A percentile compares a stretch with the other conserved stretches of the same genome.
phyloP scores from a whole-genome alignment of 2,113 vertebrate species.

The Cacatua alba region DNA sequence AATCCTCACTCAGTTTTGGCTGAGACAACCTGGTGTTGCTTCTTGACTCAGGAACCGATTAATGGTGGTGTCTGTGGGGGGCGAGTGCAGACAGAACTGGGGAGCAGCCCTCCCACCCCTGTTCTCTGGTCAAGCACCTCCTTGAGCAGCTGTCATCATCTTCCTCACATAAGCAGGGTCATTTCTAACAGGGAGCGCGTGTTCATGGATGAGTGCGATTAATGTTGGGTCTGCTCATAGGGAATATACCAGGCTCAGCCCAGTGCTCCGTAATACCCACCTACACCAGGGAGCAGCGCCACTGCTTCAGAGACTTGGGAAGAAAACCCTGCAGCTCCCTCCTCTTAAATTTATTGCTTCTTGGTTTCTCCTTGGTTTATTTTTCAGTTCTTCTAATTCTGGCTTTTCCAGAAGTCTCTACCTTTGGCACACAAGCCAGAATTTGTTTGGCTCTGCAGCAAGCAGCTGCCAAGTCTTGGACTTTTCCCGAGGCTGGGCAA shows the following conservation, averaged over 20 bases:
- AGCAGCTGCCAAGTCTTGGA: rapidly evolving
- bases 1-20: neutral
- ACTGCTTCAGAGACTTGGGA: neutral
- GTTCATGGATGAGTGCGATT: neutral
- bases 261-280: neutral
- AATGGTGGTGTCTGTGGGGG: neutral
- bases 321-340: neutral
- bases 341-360: neutral
- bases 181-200: rapidly evolving
- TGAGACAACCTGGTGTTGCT: rapidly evolving
- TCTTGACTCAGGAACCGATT: neutral
- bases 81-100: rapidly evolving
- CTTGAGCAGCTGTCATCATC: rapidly evolving
- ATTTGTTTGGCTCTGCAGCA: neutral
- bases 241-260: neutral
- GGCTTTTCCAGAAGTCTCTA: neutral
- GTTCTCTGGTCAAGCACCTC: rapidly evolving
- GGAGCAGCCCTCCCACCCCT: neutral
- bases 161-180: neutral
- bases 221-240: neutral
- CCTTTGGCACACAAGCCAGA: neutral
- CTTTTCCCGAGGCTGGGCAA: rapidly evolving
- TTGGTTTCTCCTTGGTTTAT: neutral
- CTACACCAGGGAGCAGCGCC: neutral
- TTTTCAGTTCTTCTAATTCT: neutral